Conservation (phyloP, 2,888 invertebrate genomes). For the Steromphala cineraria region DNA sequence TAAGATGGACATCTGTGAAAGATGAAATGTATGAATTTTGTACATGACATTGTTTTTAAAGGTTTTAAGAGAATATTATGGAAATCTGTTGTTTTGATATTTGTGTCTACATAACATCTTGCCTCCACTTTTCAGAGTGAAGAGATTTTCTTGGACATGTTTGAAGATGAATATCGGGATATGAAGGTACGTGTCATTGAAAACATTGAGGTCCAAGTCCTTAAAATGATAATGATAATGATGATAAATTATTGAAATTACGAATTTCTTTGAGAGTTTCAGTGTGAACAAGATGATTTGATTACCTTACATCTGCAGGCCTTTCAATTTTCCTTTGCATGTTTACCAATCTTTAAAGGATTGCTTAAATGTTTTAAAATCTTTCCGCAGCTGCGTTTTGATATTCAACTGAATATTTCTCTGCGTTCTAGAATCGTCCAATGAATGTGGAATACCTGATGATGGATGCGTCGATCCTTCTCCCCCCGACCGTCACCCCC, state of each 20-base stretch:
- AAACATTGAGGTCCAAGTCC: neutral
- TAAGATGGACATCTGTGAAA: too few species aligned
- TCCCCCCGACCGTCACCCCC: slow-evolving; percentile 96
- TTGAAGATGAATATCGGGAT: slow-evolving; percentile 97
- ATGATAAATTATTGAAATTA: too few species aligned
- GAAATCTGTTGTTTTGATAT: neutral
- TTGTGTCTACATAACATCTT: neutral
- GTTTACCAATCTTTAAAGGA: too few species aligned
- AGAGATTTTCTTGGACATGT: slow-evolving; percentile 98
- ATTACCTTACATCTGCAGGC: too few species aligned
- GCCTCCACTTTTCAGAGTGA: slow-evolving; percentile 83
- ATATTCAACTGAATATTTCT: neutral
- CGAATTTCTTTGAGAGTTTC: too few species aligned
- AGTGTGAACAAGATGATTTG: too few species aligned
- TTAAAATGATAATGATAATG: neutral
- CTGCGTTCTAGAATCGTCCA: slow-evolving; percentile 63
- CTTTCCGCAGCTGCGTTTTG: too few species aligned
- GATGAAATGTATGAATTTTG: too few species aligned
- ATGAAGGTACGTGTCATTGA: slow-evolving; percentile 80
- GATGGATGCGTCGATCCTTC: slow-evolving; percentile 95
- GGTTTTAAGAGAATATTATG: neutral
- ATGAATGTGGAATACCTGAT: slow-evolving; percentile 90
- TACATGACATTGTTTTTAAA: neutral
- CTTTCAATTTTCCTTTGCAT: too few species aligned
- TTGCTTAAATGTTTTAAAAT: too few species aligned